Base-by-base conservation (phyloP, 2,797 vertebrate genomes). In the Danio jaintianensis region DNA sequence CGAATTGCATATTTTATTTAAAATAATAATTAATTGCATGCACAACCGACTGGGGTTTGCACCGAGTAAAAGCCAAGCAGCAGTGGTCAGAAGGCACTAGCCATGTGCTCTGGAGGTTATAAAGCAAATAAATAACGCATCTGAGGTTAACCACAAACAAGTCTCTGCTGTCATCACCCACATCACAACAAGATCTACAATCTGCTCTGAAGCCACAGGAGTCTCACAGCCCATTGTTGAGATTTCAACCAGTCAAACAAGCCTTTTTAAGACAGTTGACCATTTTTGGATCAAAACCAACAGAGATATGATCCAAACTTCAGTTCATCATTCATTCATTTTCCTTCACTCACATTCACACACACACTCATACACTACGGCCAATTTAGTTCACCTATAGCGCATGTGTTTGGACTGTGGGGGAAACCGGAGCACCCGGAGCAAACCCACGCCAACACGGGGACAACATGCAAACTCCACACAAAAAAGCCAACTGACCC, bases 51-150 rank as follows among this genome's bases (percentile, higher is more conserved):
- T 56, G 18, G 11, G 4, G 29, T 58, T 58, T 58, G 22, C 20
- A 22, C 3, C 36, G 59, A 63, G 38, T 63, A 42, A 18, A 40
- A n/a, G 3, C n/a, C 18, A 40, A 43, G 13, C 36, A 45, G 15
- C 20, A 67, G 52, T 38, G 75, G 63, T 77, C 63, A 38, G 62
- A 22, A 48, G 47, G 6, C 63, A 15, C 52, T 8, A 18, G 38
- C 40, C 50, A 16, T 45, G 69, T 45, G 71, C 43, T 50, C 45
- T n/a, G 45, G 42, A 59, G 76, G 64, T 50, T 50, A 22, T 18
- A 12, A 59, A 69, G 8, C n/a, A 70, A 70, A 70, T 70, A 78
- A 70, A 78, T 62, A 29, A 50, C 66, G 50, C 20, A 52, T 70
- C 13, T 53, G 13, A 45, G 67, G 76, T 72, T 63, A 47, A 79